phyloP scores from a whole-genome alignment of 2,113 vertebrate genomes.

The Halcyon malimbica region DNA sequence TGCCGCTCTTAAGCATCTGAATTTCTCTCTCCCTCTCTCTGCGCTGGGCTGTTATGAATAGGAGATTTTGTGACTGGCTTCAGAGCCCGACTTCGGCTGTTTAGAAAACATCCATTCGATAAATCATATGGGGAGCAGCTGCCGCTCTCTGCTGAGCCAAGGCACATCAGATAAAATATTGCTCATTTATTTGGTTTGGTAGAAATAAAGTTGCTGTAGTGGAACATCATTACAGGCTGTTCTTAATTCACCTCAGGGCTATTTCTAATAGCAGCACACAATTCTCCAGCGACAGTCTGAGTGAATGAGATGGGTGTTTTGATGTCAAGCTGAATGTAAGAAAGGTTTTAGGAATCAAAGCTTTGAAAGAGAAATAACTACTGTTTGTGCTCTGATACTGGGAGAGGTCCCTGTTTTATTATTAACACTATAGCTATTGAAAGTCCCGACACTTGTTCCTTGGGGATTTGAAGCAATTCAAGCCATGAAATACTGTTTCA shows the following conservation, averaged over 20 bases:
- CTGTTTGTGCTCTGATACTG: slow-evolving; percentile 26
- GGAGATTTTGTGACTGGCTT: neutral
- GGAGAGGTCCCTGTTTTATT: slow-evolving; percentile 40
- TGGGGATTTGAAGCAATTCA: slow-evolving; percentile 25
- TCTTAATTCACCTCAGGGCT: slow-evolving; percentile 62
- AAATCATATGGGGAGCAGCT: slow-evolving; percentile 56
- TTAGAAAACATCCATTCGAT: slow-evolving; percentile 22
- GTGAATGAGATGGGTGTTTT: slow-evolving; percentile 65
- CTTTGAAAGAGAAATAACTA: slow-evolving; percentile 45
- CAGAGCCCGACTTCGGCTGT: neutral
- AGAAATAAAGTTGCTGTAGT: slow-evolving; percentile 46
- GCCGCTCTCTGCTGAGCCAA: slow-evolving; percentile 33
- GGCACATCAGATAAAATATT: slow-evolving; percentile 32
- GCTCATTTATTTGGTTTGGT: slow-evolving; percentile 43
- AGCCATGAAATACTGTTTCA: slow-evolving; percentile 5
- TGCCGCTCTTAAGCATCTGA: neutral
- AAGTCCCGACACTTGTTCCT: slow-evolving; percentile 36
- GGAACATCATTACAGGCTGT: slow-evolving; percentile 57
- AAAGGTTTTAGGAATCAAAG: slow-evolving; percentile 58
- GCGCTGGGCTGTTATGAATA: neutral
- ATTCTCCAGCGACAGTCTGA: slow-evolving; percentile 23
- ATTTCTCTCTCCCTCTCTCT: neutral
- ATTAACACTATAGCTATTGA: slow-evolving; percentile 13
- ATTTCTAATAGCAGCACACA: slow-evolving; percentile 24
- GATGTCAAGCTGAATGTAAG: slow-evolving; percentile 48